phyloP scores from a whole-genome alignment of 2,797 vertebrate genomes.

The Thamnophis elegans region DNA sequence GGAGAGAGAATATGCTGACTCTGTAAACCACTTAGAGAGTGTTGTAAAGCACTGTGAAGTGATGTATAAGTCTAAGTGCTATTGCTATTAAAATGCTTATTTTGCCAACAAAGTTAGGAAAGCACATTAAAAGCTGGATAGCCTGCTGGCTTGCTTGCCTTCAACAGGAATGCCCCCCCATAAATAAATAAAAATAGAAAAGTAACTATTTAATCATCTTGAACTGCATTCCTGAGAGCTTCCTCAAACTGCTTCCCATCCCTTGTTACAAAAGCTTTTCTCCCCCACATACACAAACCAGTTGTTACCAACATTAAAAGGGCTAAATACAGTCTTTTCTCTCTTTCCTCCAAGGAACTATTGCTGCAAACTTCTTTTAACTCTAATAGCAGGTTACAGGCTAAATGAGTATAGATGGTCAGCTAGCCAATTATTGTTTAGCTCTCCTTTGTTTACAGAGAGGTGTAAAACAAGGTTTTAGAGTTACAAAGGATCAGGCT shows the following conservation, averaged over 20 bases:
- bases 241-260: constrained; percentile 66
- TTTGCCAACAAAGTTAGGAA: constrained; percentile 74
- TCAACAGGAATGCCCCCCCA: constrained; percentile 29
- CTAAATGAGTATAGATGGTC: constrained; percentile 70
- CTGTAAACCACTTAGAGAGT: too few species aligned
- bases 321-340: constrained; percentile 67
- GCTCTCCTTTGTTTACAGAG: constrained; percentile 74
- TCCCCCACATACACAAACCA: constrained; percentile 21
- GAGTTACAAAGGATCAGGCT: constrained; percentile 71
- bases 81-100: constrained; percentile 68
- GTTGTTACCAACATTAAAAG: constrained; percentile 68
- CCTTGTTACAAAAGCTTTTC: constrained; percentile 68
- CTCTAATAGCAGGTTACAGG: constrained; percentile 72
- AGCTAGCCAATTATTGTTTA: constrained; percentile 76
- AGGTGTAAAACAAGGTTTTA: constrained; percentile 74
- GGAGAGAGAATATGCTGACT: too few species aligned
- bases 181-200: constrained; percentile 62
- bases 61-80: too few species aligned
- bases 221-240: constrained; percentile 60
- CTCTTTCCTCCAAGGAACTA: constrained; percentile 61
- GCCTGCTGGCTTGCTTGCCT: constrained; percentile 38
- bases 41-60: too few species aligned
- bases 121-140: constrained; percentile 69
- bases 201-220: constrained; percentile 46
- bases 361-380: constrained; percentile 74